These are phyloP conservation scores for Trichomycterus rosablanca DNA, from an alignment of 2,113 vertebrate species.

Conservation along the genomic window DNA sequence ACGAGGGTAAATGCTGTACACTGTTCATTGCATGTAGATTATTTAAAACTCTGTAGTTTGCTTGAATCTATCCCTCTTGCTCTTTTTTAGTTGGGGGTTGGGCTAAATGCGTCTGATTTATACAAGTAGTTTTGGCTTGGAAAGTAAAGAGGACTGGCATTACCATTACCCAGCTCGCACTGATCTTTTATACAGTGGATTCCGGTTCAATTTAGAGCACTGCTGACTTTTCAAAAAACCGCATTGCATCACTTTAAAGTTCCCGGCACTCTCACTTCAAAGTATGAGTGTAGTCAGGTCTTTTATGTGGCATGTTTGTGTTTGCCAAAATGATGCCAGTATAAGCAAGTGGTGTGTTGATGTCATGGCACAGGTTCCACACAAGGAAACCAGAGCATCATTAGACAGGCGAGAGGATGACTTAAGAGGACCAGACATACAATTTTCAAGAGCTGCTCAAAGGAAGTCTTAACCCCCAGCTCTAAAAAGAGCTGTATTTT, in stretches of 20 bases:
- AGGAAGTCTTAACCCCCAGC: conserved; percentile 63
- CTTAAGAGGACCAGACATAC: conserved; percentile 64
- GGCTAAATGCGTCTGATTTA: conserved; percentile 4
- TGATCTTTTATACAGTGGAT: conserved; percentile 22
- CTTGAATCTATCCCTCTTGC: not conserved
- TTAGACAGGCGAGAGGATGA: conserved; percentile 55
- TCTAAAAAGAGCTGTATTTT: conserved; percentile 71
- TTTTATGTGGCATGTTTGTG: conserved; percentile 2
- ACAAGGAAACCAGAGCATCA: conserved; percentile 54
- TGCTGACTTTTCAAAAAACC: not conserved
- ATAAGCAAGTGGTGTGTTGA: not conserved
- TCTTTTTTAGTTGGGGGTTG: not conserved
- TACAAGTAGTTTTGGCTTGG: conserved; percentile 5
- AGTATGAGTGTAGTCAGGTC: not conserved
- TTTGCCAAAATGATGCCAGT: not conserved
- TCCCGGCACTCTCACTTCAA: not conserved
- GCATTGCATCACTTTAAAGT: not conserved
- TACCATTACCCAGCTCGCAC: no score
- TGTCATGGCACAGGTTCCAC: conserved; percentile 17
- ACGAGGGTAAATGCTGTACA: no score
- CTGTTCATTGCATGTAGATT: no score
- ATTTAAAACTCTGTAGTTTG: not conserved
- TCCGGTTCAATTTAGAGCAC: conserved; percentile 4
- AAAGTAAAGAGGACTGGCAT: conserved; percentile 10
- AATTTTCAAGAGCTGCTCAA: conserved; percentile 63